Base-by-base conservation (phyloP, 2,113 vertebrate genomes). In the Condylura cristata region DNA sequence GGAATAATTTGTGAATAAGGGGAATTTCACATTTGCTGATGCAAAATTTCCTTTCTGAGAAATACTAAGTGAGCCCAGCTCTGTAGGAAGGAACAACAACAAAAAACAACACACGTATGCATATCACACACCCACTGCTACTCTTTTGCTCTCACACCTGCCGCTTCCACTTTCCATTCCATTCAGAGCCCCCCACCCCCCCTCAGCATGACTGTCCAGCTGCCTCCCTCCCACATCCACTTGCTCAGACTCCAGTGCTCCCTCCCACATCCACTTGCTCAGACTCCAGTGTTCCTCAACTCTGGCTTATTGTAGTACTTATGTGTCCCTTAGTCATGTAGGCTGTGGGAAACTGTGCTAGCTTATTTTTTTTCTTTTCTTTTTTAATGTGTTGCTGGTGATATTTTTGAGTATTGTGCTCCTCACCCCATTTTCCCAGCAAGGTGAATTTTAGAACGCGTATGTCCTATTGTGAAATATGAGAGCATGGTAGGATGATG, bases 61-160 rank as follows among this genome's bases (percentile, higher is more conserved):
- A 66, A 88, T 3, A 28, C 4, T 4, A 12, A 82, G 41, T 4
- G 24, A 34, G 34, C 2, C 0, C 20, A 91, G n/a, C 18, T 61
- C 11, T 0, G 1, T 1, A 39, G 34, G 56, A 61, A 61, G 14
- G 51, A 0, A 22, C 2, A 20, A 28, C 72, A 13, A 0, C 34
- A 0, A 13, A 28, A 78, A 13, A 0, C 34, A 0, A 13, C 5
- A 2, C 20, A 5, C 0, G 9, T 3, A 8, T 4, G 14, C 7
- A 14, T 9, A 32, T 61, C 48, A 41, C 6, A 48, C 39, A 14
- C 24, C 11, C 30, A n/a, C 46, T 1, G 39, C 5, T 24, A 13
- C 32, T 13, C 5, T 60, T 4, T 0, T 1, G 26, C 11, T 8
- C 20, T 0, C 12, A 8, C 8, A 26, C 5, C 5, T 17, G 6